A percentile compares a stretch with the other conserved stretches of the same genome.
These are phyloP conservation scores for Aspidiotus rigidus DNA, from an alignment of 2,888 invertebrate genomes.

Conservation along the genomic window DNA sequence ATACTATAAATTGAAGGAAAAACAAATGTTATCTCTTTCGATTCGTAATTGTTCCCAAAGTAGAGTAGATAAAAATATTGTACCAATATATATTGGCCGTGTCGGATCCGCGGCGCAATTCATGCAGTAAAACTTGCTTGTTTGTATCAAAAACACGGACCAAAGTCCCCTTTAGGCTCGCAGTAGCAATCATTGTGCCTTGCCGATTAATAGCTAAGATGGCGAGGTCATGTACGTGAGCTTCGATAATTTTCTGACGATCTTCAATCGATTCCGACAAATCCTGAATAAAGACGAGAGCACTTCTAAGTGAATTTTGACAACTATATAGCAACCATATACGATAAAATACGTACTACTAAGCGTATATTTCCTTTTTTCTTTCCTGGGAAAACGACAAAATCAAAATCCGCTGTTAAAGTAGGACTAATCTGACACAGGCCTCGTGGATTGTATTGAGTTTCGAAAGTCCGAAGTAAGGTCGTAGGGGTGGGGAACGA, in stretches of 20 bases:
- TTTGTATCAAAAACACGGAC: slow-evolving; percentile 56
- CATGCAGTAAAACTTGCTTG: slow-evolving; percentile 56
- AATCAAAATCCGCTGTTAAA: no score
- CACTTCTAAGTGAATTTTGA: slow-evolving; percentile 1
- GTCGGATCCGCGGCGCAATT: slow-evolving; percentile 70
- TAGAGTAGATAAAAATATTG: slow-evolving; percentile 36
- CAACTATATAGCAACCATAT: not conserved
- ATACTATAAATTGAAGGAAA: slow-evolving; percentile 50
- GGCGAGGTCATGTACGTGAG: slow-evolving; percentile 65
- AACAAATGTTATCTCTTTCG: no score
- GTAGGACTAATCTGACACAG: no score
- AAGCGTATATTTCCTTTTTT: no score
- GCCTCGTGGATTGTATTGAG: no score
- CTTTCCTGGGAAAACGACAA: no score
- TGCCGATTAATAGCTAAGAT: slow-evolving; percentile 68
- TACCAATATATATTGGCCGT: slow-evolving; percentile 73
- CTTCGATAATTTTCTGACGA: slow-evolving; percentile 61
- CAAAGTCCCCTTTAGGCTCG: slow-evolving; percentile 71
- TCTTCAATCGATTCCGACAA: slow-evolving; percentile 70
- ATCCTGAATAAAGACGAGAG: slow-evolving; percentile 46
- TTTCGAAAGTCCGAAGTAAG: no score
- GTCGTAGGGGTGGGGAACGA: no score
- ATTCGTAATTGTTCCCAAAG: no score
- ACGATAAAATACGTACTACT: not conserved
- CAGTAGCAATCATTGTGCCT: slow-evolving; percentile 71